Conservation (phyloP, 2,113 vertebrate genomes). For the Ramphastos sulfuratus region DNA sequence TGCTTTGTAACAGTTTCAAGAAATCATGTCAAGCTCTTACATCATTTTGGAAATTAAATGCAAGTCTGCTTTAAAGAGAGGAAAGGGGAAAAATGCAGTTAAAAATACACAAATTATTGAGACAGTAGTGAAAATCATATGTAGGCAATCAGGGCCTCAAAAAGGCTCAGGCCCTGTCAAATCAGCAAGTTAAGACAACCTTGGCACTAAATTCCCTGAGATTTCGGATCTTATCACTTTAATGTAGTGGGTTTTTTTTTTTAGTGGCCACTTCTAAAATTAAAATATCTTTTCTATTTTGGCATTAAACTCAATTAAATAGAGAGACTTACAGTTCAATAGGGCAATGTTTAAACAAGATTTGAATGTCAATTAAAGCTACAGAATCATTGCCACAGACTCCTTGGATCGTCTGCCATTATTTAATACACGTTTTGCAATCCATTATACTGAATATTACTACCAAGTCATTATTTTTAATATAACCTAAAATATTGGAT, state of each 20-base stretch:
- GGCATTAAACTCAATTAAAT: constrained; percentile 16
- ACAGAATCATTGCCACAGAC: not conserved
- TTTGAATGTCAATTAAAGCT: constrained; percentile 47
- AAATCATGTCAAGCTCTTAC: not conserved
- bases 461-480: not conserved
- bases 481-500: not conserved
- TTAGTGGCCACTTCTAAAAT: not conserved
- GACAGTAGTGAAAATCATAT: not conserved
- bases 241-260: not conserved
- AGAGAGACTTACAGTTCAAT: constrained; percentile 24
- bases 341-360: constrained; percentile 41
- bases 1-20: not conserved
- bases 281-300: constrained; percentile 4
- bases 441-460: not conserved
- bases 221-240: not conserved
- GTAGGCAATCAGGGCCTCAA: not conserved
- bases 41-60: not conserved
- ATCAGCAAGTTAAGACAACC: not conserved
- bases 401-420: constrained; percentile 1
- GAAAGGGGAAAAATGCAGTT: not conserved
- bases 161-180: not conserved
- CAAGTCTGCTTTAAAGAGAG: not conserved
- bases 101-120: not conserved
- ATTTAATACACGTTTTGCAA: not conserved
- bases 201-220: not conserved